Conservation (phyloP, 37 sponge, comb jelly and placozoan genomes). For the Oopsacas minuta region DNA sequence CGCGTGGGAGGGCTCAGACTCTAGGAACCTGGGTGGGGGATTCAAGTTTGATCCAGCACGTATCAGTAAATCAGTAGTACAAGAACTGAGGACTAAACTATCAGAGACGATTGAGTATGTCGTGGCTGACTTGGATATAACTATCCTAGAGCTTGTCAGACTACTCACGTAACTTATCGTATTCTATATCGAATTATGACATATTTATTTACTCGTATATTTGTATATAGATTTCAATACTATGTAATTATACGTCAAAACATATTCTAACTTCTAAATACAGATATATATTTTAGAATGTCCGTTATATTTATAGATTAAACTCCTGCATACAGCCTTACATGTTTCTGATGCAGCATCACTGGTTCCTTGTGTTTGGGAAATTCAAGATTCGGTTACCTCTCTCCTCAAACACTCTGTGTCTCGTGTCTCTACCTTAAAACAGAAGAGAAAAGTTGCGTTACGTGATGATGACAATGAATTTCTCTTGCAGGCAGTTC, state of each 20-base stretch:
- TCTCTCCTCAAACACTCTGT: conserved; percentile 3
- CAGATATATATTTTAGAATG: too few species aligned
- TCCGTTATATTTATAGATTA: not conserved
- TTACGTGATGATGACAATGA: not conserved
- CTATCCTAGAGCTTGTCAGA: not conserved
- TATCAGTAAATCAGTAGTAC: conserved; percentile 6
- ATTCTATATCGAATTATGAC: too few species aligned
- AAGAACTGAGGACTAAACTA: not conserved
- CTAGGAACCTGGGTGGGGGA: not conserved
- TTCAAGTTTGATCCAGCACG: not conserved
- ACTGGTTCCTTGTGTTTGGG: not conserved
- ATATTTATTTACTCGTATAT: not conserved
- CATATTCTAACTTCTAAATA: too few species aligned
- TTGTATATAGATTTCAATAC: not conserved
- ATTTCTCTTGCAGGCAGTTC: not conserved
- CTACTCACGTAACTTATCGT: not conserved
- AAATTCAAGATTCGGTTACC: not conserved
- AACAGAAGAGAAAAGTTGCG: not conserved
- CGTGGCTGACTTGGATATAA: not conserved
- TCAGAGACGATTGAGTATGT: not conserved
- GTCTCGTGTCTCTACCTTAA: not conserved
- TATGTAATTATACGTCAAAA: too few species aligned
- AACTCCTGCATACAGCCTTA: not conserved
- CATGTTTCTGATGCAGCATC: not conserved
- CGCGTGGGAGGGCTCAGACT: not conserved